phyloP scores from a whole-genome alignment of 2,113 vertebrate species.

The Bombycilla garrulus region DNA sequence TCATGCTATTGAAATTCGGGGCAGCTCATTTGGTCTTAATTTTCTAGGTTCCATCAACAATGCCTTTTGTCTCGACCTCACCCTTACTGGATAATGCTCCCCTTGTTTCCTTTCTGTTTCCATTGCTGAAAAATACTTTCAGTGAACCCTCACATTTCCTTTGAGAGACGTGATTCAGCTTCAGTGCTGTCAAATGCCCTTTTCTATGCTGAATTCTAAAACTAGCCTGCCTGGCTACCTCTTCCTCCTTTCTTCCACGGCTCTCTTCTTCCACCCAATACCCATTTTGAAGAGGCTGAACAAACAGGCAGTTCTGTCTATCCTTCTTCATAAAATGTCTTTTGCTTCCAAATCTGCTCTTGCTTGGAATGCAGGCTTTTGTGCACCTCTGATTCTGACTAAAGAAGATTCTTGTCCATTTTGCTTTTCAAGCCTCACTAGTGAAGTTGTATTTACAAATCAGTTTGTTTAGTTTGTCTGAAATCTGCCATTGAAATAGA shows the following conservation, averaged over 20 bases:
- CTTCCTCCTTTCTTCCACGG: neutral
- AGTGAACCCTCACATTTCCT: neutral
- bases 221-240: neutral
- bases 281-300: neutral
- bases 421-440: neutral
- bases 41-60: neutral
- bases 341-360: neutral
- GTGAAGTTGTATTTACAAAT: neutral
- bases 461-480: neutral
- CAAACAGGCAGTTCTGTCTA: neutral
- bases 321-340: neutral
- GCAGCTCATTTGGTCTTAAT: neutral
- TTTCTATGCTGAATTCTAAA: neutral
- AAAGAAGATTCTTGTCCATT: neutral
- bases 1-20: neutral
- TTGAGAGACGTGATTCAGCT: neutral
- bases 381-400: neutral
- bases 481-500: neutral
- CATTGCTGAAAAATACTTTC: neutral
- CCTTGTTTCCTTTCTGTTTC: neutral
- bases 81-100: neutral
- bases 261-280: neutral
- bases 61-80: neutral
- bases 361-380: neutral
- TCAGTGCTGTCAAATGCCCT: neutral